Evolutionary conservation across 2,113 vertebrate species (phyloP), one percentile per base, ranked within the genome.

Genomic region (Lepisosteus oculatus): DNA sequence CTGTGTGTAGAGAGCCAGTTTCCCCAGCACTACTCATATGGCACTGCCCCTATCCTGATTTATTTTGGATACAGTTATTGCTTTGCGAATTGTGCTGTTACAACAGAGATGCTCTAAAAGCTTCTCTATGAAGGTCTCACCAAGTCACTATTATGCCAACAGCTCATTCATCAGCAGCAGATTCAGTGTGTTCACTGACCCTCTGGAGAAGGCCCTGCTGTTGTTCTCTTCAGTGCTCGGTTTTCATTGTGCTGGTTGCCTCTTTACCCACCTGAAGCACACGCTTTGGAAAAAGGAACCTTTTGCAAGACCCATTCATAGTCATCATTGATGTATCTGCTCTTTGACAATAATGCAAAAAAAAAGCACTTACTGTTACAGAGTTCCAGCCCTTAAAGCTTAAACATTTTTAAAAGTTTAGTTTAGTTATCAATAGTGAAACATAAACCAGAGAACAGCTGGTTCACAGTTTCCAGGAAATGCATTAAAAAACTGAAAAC

Each of bases 151-250:
- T 73, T 62, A 43, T 41, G 43, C 56, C 65, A 73, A 45, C 54
- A 62, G 65, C 65, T 51, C 65, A 61, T 68, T 62, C 72, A 57
- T 72, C 15, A 55, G 64, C 71, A 67, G 64, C 15, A 44, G 71
- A 72, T 65, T 67, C 65, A 68, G 67, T 56, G 65, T 68, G 65
- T 68, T 55, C 72, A 73, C 61, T 73, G 67, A 68, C 72, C 72
- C 57, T 42, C 65, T 54, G 44, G 65, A 73, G 56, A 62, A 68
- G 56, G 29, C 55, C 15, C 57, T 8, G 15, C 42, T 61, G 65
- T 62, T 73, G 51, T 73, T 73, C 65, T 68, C 41, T 44, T 63
- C 65, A 42, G 54, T 41, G 44, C 29, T 54, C 44, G 56, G 55
- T 61, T 72, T 72, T 67, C 43, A 67, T 67, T 72, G 45, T 43